Evolutionary conservation across 2,888 invertebrate species (phyloP).

Genomic region (Leptinotarsa juncta): DNA sequence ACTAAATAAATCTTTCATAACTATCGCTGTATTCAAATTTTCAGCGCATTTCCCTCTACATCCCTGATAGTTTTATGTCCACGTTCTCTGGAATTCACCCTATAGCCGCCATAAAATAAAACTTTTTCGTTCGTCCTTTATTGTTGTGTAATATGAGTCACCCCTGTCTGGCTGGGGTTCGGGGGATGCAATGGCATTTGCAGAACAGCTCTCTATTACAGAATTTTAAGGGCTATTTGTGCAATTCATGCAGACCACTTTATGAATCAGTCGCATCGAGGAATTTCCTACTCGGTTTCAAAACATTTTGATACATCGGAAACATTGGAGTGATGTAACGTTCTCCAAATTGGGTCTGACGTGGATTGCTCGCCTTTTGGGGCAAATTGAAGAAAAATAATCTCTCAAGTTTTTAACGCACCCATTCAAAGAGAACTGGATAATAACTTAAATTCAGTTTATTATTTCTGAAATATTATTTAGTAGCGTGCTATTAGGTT

Average conservation of each 20-base stretch:
- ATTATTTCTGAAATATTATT: background rate
- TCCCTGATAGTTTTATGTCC: conserved; percentile 20
- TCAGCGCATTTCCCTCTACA: background rate
- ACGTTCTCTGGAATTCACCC: conserved; percentile 21
- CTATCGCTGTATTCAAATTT: conserved; percentile 1
- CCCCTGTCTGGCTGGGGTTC: conserved; percentile 40
- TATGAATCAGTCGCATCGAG: conserved; percentile 34
- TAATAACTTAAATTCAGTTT: background rate
- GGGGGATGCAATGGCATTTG: conserved; percentile 44
- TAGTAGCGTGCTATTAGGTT: too few species aligned
- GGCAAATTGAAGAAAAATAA: background rate
- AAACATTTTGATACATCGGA: conserved; percentile 24
- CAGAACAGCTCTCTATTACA: conserved; percentile 32
- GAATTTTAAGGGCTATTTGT: conserved; percentile 30
- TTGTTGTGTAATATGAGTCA: conserved; percentile 43
- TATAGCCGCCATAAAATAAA: conserved; percentile 24
- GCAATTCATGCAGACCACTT: conserved; percentile 28
- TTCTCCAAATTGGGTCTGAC: conserved; percentile 10
- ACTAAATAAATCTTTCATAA: background rate
- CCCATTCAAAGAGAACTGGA: background rate
- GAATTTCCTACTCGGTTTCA: conserved; percentile 26
- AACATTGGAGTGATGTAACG: conserved; percentile 7
- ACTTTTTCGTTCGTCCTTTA: conserved; percentile 33
- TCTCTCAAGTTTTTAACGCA: background rate
- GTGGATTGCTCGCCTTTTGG: background rate